phyloP scores from a whole-genome alignment of 2,797 vertebrate species.

The Sphenopsis melanotis region DNA sequence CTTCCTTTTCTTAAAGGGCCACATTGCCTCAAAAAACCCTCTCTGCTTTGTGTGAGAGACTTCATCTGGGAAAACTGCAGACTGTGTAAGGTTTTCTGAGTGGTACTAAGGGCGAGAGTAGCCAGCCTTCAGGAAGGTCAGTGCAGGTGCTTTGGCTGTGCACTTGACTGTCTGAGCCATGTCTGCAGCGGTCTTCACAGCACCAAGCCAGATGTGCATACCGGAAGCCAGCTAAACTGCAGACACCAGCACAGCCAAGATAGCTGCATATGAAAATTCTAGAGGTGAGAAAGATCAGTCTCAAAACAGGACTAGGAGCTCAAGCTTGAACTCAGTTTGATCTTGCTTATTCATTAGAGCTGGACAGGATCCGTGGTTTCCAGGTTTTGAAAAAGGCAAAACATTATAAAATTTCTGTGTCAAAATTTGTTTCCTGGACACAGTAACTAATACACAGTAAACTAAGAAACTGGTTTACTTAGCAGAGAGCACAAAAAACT shows the following conservation, averaged over 20 bases:
- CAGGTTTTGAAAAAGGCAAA: not conserved
- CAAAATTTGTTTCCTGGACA: not conserved
- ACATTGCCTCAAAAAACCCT: not conserved
- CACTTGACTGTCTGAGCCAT: not conserved
- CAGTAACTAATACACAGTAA: not conserved
- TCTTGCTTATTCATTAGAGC: not conserved
- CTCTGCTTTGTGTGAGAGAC: not conserved
- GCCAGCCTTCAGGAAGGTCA: not conserved
- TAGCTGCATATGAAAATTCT: not conserved
- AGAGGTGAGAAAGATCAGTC: not conserved
- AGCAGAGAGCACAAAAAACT: not conserved
- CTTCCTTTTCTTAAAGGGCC: not conserved
- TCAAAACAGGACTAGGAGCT: not conserved
- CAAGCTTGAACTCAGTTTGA: not conserved
- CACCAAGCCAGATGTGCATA: not conserved
- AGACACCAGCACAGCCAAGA: accelerated
- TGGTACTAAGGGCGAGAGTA: not conserved
- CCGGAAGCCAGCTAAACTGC: not conserved
- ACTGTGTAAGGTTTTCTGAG: not conserved
- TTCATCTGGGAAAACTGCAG: not conserved
- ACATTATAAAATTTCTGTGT: not conserved
- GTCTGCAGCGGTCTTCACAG: not conserved
- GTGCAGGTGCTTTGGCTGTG: not conserved
- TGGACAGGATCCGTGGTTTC: not conserved
- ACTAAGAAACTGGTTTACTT: not conserved